Percentiles rank a stretch among this genome's conserved stretches.
phyloP scores from a whole-genome alignment of 2,888 invertebrate species.

The Leptinotarsa rubiginosa region DNA sequence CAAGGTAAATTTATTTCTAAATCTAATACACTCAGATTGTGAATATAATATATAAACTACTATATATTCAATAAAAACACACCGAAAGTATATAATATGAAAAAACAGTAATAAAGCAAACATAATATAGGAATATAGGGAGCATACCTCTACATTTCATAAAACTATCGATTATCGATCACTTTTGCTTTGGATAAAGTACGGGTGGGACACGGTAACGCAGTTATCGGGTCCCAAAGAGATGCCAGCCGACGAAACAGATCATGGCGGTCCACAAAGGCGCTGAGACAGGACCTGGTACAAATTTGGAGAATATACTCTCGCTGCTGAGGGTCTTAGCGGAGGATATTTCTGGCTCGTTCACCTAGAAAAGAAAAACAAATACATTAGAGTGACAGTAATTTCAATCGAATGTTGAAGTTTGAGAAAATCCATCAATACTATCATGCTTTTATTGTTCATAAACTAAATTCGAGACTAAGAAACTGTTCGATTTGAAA shows the following conservation, averaged over 20 bases:
- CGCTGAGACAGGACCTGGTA: slow-evolving; percentile 61
- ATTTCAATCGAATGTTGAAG: neutral
- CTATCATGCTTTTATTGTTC: neutral
- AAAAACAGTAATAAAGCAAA: slow-evolving; percentile 55
- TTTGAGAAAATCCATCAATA: neutral
- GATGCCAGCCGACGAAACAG: slow-evolving; percentile 74
- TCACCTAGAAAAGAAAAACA: slow-evolving; percentile 11
- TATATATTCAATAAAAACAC: slow-evolving; percentile 58
- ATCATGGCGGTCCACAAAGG: slow-evolving; percentile 72
- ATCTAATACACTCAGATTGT: slow-evolving; percentile 59
- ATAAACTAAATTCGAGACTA: too few species aligned
- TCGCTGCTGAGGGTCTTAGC: slow-evolving; percentile 47
- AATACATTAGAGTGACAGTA: neutral
- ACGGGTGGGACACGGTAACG: slow-evolving; percentile 46
- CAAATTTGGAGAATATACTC: slow-evolving; percentile 71
- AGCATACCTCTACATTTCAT: slow-evolving; percentile 43
- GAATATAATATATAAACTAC: slow-evolving; percentile 52
- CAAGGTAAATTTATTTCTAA: slow-evolving; percentile 49
- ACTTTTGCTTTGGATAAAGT: slow-evolving; percentile 64
- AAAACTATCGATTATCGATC: slow-evolving; percentile 55
- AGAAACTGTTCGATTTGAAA: too few species aligned
- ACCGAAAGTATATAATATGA: slow-evolving; percentile 60
- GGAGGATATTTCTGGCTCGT: slow-evolving; percentile 2
- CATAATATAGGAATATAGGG: slow-evolving; percentile 49
- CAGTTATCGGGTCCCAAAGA: slow-evolving; percentile 69